Base-by-base conservation (phyloP, 2,797 vertebrate species). In the Rhinoraja longicauda region DNA sequence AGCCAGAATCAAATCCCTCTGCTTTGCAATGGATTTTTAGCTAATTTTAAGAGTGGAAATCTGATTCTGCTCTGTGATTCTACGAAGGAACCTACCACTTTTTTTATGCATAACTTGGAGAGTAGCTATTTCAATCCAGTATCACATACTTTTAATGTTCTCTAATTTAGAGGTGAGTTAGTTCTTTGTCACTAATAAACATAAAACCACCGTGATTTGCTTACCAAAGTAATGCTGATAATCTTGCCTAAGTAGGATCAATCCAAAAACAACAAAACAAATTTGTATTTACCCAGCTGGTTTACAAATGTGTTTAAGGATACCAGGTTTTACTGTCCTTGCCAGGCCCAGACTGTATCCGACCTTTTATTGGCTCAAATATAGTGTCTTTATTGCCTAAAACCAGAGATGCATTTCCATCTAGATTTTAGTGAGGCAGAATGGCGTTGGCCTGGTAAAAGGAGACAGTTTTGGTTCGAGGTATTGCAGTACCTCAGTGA, bases 1-100 rank as follows among this genome's bases (percentile, higher is more conserved):
- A 75, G 90, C 70, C 90, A 92, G 67, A 73, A 92, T 75, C 70
- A 92, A 73, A 88, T 88, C 84, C 59, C 62, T 88, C 88, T 88
- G n/a, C 84, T 88, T 67, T 67, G 84, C 62, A 53, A 70, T 24
- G 70, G 39, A 70, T 73, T 72, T 75, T 72, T 92, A 45, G 72
- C 39, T n/a, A 73, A 92, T 92, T 75, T n/a, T 72, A 36, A 73
- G 86, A 86, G 67, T 73, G 36, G 90, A 91, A 91, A 91, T 91
- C 70, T 73, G 90, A 88, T 88, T 75, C 72, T 53, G 26, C 39
- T 75, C 45, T 53, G 36, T 91, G 67, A 91, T 91, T 91, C 9
- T 21, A 26, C 70, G n/a, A 73, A 72, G 36, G 64, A 91, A 62
- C 19, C 62, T 67, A 90, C n/a, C n/a, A n/a, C n/a, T n/a, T n/a